Percentiles rank a stretch among this genome's conserved stretches.
phyloP scores from a whole-genome alignment of 2,797 vertebrate species.

The Helostoma temminkii region DNA sequence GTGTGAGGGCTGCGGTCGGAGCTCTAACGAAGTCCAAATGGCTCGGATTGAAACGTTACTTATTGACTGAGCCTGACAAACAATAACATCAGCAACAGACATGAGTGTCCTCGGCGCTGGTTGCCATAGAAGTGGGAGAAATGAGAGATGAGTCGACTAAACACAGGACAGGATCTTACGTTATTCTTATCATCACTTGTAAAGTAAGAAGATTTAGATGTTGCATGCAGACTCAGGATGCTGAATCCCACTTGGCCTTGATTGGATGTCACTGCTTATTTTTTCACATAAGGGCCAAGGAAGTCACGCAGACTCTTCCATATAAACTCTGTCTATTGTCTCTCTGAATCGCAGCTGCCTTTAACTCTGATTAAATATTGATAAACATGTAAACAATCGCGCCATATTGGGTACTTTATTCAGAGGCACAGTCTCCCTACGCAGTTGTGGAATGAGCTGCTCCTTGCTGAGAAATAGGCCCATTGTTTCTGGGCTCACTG shows the following conservation, averaged over 20 bases:
- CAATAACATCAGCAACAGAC: conserved; percentile 71
- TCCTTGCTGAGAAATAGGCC: conserved; percentile 74
- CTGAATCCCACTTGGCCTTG: conserved; percentile 56
- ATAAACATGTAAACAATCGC: conserved; percentile 78
- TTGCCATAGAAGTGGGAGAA: conserved; percentile 44
- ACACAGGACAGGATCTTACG: conserved; percentile 36
- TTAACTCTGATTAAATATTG: conserved; percentile 83
- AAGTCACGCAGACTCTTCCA: conserved; percentile 59
- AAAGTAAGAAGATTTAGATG: conserved; percentile 54
- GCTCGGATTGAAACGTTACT: conserved; percentile 75
- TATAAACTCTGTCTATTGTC: conserved; percentile 68
- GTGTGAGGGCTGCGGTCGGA: conserved; percentile 69
- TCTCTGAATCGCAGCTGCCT: conserved; percentile 68
- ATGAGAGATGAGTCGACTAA: conserved; percentile 55
- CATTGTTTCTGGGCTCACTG: conserved; percentile 71
- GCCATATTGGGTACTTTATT: conserved; percentile 74
- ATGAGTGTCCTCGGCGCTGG: conserved; percentile 38
- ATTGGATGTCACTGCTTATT: conserved; percentile 68
- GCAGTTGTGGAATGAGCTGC: conserved; percentile 50
- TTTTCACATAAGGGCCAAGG: conserved; percentile 65
- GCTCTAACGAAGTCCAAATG: conserved; percentile 77
- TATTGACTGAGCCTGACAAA: conserved; percentile 79
- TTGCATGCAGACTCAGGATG: conserved; percentile 30
- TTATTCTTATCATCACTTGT: conserved; percentile 49
- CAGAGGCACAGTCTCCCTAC: conserved; percentile 67